Evolutionary conservation across 2,888 invertebrate genomes (phyloP), one percentile per base, ranked within the genome.

Genomic region (Sturmia bella): DNA sequence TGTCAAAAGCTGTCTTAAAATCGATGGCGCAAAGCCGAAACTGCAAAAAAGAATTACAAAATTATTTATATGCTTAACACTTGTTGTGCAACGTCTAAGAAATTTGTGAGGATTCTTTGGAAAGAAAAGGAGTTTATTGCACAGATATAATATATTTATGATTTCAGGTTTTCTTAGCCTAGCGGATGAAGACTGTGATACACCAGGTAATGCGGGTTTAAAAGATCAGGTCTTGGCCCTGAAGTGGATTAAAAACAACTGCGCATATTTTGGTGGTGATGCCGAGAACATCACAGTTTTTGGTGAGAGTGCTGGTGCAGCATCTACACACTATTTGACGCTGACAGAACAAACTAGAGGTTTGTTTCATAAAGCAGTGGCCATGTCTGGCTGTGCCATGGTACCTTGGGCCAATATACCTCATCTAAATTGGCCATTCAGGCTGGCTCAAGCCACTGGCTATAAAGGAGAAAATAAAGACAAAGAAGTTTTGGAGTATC

Each of bases 131-230:
- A n/a, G n/a, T n/a, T n/a, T n/a, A n/a, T n/a, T n/a, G n/a, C n/a
- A n/a, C n/a, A n/a, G 3, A 3, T 32, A 32, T 32, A 32, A 32
- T 1, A 32, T 32, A 32, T 32, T 1, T 6, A 0, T 9, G 21
- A 15, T 39, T 61, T 0, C 56, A 92, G 92, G 92, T 17, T 92
- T 92, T 76, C 87, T 92, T 37, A 90, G 90, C 39, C 86, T 92
- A 0, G 88, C 91, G 66, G 92, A 92, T 80, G 86, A 90, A 7
- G 87, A 90, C 2, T 85, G 92, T 9, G 90, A 90, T 61, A 90
- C 92, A 59, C 92, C 92, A 0, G 92, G 92, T 1, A 93, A 93
- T 86, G 92, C 92, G 0, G 92, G 92, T 2, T 87, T 93, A 0
- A 92, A 92, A 87, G 93, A 93, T 86, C 91, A 92, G 87, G 89